Conservation (phyloP, 2,888 invertebrate species). For the Ditula angustiorana region DNA sequence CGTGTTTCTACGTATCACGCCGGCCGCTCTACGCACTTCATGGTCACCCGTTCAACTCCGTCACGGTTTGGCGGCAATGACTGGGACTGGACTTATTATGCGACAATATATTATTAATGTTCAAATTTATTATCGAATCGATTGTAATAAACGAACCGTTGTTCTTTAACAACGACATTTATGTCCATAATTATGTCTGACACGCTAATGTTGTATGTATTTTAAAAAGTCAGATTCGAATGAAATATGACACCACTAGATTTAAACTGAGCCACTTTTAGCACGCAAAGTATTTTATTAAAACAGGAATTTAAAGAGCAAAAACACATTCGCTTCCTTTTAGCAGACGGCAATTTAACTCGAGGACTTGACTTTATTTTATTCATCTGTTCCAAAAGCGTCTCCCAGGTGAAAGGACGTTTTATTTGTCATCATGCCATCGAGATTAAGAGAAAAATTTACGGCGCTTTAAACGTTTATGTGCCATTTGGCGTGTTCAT, state of each 20-base stretch:
- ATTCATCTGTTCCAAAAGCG: slow-evolving; percentile 50
- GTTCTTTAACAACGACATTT: not conserved
- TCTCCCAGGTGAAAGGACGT: slow-evolving; percentile 71
- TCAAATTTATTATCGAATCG: slow-evolving; percentile 73
- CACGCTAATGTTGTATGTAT: too few relatives aligned
- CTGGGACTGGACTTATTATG: slow-evolving; percentile 75
- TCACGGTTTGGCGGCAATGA: slow-evolving; percentile 81
- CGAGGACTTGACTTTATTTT: slow-evolving; percentile 41
- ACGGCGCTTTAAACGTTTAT: slow-evolving; percentile 74
- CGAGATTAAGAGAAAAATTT: slow-evolving; percentile 69
- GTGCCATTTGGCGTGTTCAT: slow-evolving; percentile 71
- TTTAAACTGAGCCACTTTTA: not conserved
- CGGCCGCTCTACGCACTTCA: slow-evolving; percentile 82
- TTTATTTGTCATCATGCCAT: slow-evolving; percentile 69
- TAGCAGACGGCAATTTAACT: slow-evolving; percentile 21
- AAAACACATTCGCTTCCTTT: slow-evolving; percentile 24
- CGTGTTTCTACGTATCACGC: slow-evolving; percentile 78
- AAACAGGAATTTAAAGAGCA: slow-evolving; percentile 22
- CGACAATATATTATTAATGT: slow-evolving; percentile 80
- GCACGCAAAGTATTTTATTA: slow-evolving; percentile 6
- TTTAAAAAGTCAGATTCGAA: not conserved
- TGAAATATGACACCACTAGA: not conserved
- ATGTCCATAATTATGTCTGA: too few relatives aligned
- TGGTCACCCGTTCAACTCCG: slow-evolving; percentile 82
- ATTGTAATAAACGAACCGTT: slow-evolving; percentile 45